Percentiles rank a stretch among this genome's conserved stretches.
These are phyloP conservation scores for Apeira syringaria DNA, from an alignment of 2,888 invertebrate genomes.

Conservation along the genomic window DNA sequence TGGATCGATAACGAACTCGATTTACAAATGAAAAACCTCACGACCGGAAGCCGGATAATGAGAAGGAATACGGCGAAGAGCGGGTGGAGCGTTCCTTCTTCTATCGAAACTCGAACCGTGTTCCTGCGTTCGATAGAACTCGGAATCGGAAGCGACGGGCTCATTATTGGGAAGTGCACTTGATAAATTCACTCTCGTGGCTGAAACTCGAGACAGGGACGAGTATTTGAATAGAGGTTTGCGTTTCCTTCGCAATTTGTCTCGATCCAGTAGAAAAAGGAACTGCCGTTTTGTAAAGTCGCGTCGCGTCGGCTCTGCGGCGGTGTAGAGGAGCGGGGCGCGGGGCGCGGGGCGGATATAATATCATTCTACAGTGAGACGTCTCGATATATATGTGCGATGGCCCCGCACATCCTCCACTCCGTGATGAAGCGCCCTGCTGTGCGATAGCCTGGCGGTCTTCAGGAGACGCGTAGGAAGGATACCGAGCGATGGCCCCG, in stretches of 20 bases:
- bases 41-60: slow-evolving; percentile 37
- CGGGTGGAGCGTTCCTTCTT: slow-evolving; percentile 28
- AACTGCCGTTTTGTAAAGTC: slow-evolving; percentile 11
- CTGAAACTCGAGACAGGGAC: slow-evolving; percentile 34
- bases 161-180: slow-evolving; percentile 43
- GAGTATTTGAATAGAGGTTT: slow-evolving; percentile 33
- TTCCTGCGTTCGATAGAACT: slow-evolving; percentile 40
- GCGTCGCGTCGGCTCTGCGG: too few species aligned
- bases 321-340: too few species aligned
- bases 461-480: too few species aligned
- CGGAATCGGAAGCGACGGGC: slow-evolving; percentile 45
- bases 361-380: too few species aligned
- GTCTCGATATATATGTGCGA: too few species aligned
- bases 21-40: slow-evolving; percentile 38
- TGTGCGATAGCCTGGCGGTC: too few species aligned
- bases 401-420: too few species aligned
- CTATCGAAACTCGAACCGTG: slow-evolving; percentile 43
- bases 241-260: slow-evolving; percentile 26
- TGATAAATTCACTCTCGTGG: slow-evolving; percentile 36
- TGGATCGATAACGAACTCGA: slow-evolving; percentile 34
- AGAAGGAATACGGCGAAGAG: slow-evolving; percentile 37
- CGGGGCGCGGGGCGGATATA: too few species aligned
- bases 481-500: too few species aligned
- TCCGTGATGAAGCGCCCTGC: too few species aligned
- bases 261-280: slow-evolving; percentile 17